Percentiles rank a stretch among this genome's conserved stretches.
Conservation (phyloP, 2,888 invertebrate genomes). For the Parnassius apollo region DNA sequence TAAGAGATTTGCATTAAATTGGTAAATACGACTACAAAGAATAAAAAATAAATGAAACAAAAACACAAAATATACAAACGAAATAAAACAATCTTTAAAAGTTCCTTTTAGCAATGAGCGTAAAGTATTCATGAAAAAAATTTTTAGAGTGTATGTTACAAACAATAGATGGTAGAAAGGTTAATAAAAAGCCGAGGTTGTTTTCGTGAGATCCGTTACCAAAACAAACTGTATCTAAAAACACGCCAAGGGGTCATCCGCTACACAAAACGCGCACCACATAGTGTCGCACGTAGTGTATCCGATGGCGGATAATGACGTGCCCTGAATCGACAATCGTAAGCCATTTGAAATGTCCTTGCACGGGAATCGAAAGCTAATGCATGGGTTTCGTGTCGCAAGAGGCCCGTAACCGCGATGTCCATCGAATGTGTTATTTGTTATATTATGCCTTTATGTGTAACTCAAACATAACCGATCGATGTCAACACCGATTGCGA, state of each 20-base stretch:
- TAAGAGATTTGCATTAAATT: no score
- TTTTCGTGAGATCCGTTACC: background rate
- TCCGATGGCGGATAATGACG: conserved; percentile 38
- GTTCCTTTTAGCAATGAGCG: no score
- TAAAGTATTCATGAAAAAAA: no score
- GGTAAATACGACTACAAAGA: no score
- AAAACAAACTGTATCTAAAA: conserved; percentile 12
- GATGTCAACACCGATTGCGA: conserved; percentile 41
- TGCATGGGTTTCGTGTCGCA: conserved; percentile 61
- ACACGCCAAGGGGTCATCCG: conserved; percentile 15
- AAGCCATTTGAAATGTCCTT: conserved; percentile 54
- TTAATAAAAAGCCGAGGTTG: no score
- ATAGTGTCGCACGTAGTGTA: conserved; percentile 39
- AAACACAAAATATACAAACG: no score
- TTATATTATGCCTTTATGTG: conserved; percentile 28
- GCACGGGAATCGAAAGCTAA: conserved; percentile 60
- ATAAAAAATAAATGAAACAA: no score
- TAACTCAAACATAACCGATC: conserved; percentile 39
- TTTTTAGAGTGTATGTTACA: no score
- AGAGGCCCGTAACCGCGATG: conserved; percentile 59
- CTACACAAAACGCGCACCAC: conserved; percentile 41
- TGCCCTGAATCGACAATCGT: conserved; percentile 44
- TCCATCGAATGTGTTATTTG: conserved; percentile 52
- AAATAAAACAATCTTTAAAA: no score
- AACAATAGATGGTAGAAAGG: no score